A percentile compares a stretch with the other conserved stretches of the same genome.
These are phyloP conservation scores for Momotus momota DNA, from an alignment of 2,797 vertebrate genomes.

Conservation along the genomic window DNA sequence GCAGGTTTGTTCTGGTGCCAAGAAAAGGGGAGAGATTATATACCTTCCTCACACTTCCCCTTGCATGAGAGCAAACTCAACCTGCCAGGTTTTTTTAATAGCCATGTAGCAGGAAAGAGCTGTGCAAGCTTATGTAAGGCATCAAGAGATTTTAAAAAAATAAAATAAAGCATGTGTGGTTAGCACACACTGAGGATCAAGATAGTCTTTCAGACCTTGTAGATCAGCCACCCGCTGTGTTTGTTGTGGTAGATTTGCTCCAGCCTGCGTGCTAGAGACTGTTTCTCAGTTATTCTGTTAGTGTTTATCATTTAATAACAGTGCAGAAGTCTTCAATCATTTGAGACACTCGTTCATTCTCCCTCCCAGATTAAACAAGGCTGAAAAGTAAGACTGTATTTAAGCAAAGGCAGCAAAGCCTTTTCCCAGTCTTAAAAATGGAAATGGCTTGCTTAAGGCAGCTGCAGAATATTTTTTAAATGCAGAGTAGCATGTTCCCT, in stretches of 20 bases:
- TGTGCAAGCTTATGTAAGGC: neutral
- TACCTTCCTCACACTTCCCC: neutral
- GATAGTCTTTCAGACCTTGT: neutral
- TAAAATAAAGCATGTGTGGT: neutral
- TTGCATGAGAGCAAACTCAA: neutral
- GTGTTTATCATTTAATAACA: neutral
- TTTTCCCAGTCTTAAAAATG: neutral
- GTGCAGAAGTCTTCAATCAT: neutral
- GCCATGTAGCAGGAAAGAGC: neutral
- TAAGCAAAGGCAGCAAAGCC: neutral
- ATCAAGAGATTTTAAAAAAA: neutral
- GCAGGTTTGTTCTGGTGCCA: constrained; percentile 4
- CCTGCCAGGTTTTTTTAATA: neutral
- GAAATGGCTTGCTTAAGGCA: neutral
- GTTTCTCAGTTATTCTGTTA: constrained; percentile 1
- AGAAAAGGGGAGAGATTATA: neutral
- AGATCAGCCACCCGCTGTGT: neutral
- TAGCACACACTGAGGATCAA: neutral
- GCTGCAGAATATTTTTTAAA: neutral
- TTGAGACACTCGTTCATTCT: accelerated
- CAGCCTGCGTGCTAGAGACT: neutral
- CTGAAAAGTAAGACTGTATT: neutral
- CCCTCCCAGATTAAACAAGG: neutral
- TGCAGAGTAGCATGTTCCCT: neutral
- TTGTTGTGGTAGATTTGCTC: neutral